phyloP scores from a whole-genome alignment of 2,888 invertebrate species.

The Mylabris sibirica region DNA sequence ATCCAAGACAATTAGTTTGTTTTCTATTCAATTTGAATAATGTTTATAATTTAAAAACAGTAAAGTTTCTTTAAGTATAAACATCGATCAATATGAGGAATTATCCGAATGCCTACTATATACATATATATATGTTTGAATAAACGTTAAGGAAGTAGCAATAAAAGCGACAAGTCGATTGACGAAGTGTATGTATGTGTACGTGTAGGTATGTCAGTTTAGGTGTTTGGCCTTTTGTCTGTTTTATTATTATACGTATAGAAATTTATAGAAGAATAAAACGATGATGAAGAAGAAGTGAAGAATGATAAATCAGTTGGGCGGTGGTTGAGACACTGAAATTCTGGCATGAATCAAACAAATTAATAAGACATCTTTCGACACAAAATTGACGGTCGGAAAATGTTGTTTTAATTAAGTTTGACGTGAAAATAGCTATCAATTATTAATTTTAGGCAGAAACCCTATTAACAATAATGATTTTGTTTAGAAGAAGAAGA shows the following conservation, averaged over 20 bases:
- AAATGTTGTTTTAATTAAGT: neutral
- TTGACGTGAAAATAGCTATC: neutral
- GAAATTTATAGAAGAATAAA: neutral
- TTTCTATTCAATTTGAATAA: neutral
- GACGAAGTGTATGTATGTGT: neutral
- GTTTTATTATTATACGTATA: constrained; percentile 6
- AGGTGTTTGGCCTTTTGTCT: constrained; percentile 11
- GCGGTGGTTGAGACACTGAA: neutral
- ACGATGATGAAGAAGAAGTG: neutral
- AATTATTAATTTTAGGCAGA: neutral
- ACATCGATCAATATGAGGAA: neutral
- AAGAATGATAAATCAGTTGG: constrained; percentile 3
- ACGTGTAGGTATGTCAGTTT: constrained; percentile 11
- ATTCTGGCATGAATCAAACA: neutral
- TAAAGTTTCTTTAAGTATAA: neutral
- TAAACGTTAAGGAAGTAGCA: constrained; percentile 7
- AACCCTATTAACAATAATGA: neutral
- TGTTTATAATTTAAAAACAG: neutral
- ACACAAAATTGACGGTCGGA: neutral
- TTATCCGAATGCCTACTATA: neutral
- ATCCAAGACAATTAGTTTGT: neutral
- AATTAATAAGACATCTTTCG: neutral
- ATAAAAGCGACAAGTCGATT: constrained; percentile 11
- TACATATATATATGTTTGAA: neutral
- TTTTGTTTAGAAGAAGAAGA: neutral